A percentile compares a stretch with the other conserved stretches of the same genome.
Evolutionary conservation across 2,113 vertebrate species (phyloP).

Genomic region (Scomber scombrus): DNA sequence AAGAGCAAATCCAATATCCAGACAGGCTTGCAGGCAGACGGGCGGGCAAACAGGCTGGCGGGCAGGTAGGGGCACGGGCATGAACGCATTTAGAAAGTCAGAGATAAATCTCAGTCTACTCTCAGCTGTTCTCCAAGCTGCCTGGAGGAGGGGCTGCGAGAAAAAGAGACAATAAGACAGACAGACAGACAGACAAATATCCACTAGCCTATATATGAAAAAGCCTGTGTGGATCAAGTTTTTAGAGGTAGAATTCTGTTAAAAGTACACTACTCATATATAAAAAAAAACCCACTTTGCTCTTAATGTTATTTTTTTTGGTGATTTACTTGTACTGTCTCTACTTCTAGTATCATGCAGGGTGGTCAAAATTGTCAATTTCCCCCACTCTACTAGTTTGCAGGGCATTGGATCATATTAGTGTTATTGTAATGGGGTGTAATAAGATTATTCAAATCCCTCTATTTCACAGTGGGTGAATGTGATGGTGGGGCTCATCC

Average conservation of each 20-base stretch:
- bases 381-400: constrained; percentile 53
- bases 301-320: constrained; percentile 14
- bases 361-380: constrained; percentile 59
- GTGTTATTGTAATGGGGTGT: constrained; percentile 80
- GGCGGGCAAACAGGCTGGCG: constrained; percentile 58
- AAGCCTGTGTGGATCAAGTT: neutral
- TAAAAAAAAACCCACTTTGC: constrained; percentile 1
- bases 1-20: constrained; percentile 84
- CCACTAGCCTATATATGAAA: neutral
- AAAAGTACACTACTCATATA: neutral
- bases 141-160: constrained; percentile 37
- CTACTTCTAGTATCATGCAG: neutral
- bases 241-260: constrained; percentile 12
- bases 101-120: constrained; percentile 74
- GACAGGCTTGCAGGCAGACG: constrained; percentile 67
- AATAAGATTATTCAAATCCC: constrained; percentile 87
- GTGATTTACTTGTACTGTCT: constrained; percentile 1
- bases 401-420: constrained; percentile 77
- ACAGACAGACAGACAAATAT: constrained; percentile 21
- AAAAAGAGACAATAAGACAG: constrained; percentile 37
- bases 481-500: constrained; percentile 76
- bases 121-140: constrained; percentile 58
- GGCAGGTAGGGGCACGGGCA: constrained; percentile 64
- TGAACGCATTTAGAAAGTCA: constrained; percentile 68
- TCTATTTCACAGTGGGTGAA: constrained; percentile 79